These are phyloP conservation scores for Trissolcus japonicus DNA, from an alignment of 2,888 invertebrate species.

Conservation along the genomic window DNA sequence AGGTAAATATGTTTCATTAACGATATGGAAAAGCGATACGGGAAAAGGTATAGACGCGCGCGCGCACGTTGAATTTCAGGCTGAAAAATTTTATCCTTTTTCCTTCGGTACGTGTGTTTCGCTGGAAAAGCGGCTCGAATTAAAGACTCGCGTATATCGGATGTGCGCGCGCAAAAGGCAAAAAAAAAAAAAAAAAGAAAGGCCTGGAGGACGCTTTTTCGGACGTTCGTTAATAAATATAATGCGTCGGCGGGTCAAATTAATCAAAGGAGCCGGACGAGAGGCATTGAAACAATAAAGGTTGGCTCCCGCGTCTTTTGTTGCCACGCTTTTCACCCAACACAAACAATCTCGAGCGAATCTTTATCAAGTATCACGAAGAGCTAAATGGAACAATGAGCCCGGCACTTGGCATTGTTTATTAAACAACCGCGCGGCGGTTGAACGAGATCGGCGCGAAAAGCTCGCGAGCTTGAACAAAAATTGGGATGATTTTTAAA, in stretches of 20 bases:
- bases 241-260: conserved; percentile 4
- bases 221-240: conserved; percentile 8
- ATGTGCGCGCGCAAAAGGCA: neutral
- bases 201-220: neutral
- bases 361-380: conserved; percentile 21
- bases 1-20: conserved; percentile 39
- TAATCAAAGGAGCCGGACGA: conserved; percentile 6
- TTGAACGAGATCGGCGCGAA: conserved; percentile 4
- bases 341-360: conserved; percentile 7
- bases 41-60: conserved; percentile 6
- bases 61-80: conserved; percentile 4
- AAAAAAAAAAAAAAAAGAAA: conserved; percentile 7
- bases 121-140: conserved; percentile 22
- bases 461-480: neutral
- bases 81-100: conserved; percentile 14
- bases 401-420: conserved; percentile 19
- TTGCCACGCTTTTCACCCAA: conserved; percentile 8
- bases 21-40: conserved; percentile 36
- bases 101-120: conserved; percentile 17
- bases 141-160: conserved; percentile 15
- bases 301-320: conserved; percentile 9
- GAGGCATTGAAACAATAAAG: conserved; percentile 8
- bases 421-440: conserved; percentile 10
- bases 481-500: conserved; percentile 43
- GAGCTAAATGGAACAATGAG: conserved; percentile 10